Percentiles rank a stretch among this genome's conserved stretches.
Evolutionary conservation across 1,140 invertebrate genomes (phyloP).

Genomic region (Leptoteleia sp.): DNA sequence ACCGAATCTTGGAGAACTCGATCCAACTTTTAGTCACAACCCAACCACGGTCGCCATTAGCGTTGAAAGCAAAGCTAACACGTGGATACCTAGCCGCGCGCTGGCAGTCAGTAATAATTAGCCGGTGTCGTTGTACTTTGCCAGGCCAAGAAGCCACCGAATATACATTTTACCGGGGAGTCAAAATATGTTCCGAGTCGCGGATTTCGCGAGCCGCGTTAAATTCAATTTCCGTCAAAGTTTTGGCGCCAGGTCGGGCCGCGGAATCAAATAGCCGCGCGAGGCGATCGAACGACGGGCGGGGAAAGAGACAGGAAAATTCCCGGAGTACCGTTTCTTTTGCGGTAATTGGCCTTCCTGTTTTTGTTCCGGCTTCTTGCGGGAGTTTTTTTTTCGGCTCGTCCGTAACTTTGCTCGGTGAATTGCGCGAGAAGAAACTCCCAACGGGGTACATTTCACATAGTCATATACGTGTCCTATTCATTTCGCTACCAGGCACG

Average conservation of each 20-base stretch:
- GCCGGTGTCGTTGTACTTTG: slow-evolving; percentile 43
- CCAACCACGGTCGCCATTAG: slow-evolving; percentile 47
- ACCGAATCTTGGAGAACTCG: slow-evolving; percentile 20
- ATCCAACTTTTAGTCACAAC: slow-evolving; percentile 33
- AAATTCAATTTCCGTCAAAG: slow-evolving; percentile 53
- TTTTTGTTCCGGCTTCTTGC: slow-evolving; percentile 56
- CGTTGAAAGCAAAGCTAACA: slow-evolving; percentile 64
- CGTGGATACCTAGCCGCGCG: slow-evolving; percentile 29
- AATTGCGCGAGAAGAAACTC: slow-evolving; percentile 48
- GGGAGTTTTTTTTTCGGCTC: slow-evolving; percentile 15
- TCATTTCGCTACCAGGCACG: too few relatives aligned
- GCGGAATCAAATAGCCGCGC: slow-evolving; percentile 69
- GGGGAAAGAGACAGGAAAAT: slow-evolving; percentile 62
- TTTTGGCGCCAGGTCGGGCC: slow-evolving; percentile 8
- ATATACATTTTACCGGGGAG: slow-evolving; percentile 44
- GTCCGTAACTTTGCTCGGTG: slow-evolving; percentile 28
- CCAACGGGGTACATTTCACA: slow-evolving; percentile 35
- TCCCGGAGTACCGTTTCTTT: slow-evolving; percentile 62
- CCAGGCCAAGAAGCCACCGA: slow-evolving; percentile 25
- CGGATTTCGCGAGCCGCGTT: slow-evolving; percentile 26
- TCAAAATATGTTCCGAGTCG: slow-evolving; percentile 16
- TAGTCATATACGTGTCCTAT: slow-evolving; percentile 18
- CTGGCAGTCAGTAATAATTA: slow-evolving; percentile 57
- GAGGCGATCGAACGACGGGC: slow-evolving; percentile 18
- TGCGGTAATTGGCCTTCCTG: slow-evolving; percentile 70